Percentiles rank a stretch among this genome's conserved stretches.
These are phyloP conservation scores for Erpobdella octoculata DNA, from an alignment of 2,888 invertebrate genomes.

Conservation along the genomic window DNA sequence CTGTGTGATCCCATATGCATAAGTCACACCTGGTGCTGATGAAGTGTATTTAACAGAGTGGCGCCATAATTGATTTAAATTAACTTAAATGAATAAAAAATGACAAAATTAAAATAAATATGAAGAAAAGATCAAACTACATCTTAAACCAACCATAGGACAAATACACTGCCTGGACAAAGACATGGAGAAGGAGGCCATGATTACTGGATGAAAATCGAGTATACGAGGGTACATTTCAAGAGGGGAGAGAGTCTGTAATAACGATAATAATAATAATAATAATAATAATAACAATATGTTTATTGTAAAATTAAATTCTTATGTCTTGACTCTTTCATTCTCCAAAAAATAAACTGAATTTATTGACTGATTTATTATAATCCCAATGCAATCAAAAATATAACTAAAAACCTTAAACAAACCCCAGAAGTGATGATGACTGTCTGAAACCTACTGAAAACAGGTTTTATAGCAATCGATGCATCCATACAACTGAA, in stretches of 20 bases:
- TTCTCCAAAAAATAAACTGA: neutral
- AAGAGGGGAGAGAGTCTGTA: conserved; percentile 78
- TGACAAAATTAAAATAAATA: conserved; percentile 11
- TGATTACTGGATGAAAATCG: conserved; percentile 90
- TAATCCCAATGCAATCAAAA: neutral
- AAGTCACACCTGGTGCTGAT: no score
- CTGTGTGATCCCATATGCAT: no score
- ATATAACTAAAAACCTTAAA: no score
- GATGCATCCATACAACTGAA: conserved; percentile 94
- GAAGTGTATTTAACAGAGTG: no score
- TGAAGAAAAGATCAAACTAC: neutral
- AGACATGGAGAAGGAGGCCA: conserved; percentile 97
- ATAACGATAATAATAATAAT: conserved; percentile 9
- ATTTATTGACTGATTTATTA: neutral
- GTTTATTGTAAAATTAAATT: no score
- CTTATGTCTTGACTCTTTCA: no score
- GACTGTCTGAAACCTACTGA: conserved; percentile 90
- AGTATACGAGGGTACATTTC: conserved; percentile 99
- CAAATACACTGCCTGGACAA: conserved; percentile 75
- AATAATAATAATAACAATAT: no score
- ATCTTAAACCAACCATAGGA: conserved; percentile 27
- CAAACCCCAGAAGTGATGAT: conserved; percentile 84
- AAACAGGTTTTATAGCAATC: conserved; percentile 92
- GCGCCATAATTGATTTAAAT: no score
- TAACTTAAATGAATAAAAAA: no score